Evolutionary conservation across 1,140 invertebrate species (phyloP), one percentile per base, ranked within the genome.

Genomic region (Tigriopus japonicus): DNA sequence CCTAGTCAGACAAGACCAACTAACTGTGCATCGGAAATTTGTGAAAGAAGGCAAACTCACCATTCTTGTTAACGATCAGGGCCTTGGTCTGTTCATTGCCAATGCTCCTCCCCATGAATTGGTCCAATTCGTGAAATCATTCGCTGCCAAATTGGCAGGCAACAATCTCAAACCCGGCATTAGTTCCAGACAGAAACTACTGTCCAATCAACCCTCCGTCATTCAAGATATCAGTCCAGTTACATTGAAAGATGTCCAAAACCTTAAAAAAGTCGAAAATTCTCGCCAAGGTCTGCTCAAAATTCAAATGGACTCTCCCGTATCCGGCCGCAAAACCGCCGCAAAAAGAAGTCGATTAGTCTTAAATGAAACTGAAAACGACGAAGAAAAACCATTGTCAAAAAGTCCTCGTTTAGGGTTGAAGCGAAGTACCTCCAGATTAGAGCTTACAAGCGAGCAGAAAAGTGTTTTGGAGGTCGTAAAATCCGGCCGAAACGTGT

Each of bases 401-500:
- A 49, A 15, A 49, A 15, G 15, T 17, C 15, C n/a, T 49, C n/a
- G 15, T 49, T 10, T 21, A 6, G 19, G 10, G 45, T 49, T 21
- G 19, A 49, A 15, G 19, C n/a, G 45, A 10, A 49, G 3, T 6
- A 15, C 15, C 2, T 17, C 21, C 12, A 17, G 15, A 49, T 15
- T 61, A 1, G 24, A 62, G n/a, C 72, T 91, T 14, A 87, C 82
- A 61, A 72, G 77, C 14, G 88, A 94, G 70, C 90, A 95, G 68
- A 80, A 79, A 65, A 74, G 74, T 66, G 80, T 95, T 0, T 69
- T 95, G 21, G 76, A 85, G 59, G 80, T 81, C 15, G 85, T 90
- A 63, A 71, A 83, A 19, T 69, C 73, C 9, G 87, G 87, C 1
- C 77, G 78, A 51, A 95, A 83, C 74, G 73, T 95, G 3, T 95